phyloP scores from a whole-genome alignment of 2,797 vertebrate species.

The Antrozous pallidus region DNA sequence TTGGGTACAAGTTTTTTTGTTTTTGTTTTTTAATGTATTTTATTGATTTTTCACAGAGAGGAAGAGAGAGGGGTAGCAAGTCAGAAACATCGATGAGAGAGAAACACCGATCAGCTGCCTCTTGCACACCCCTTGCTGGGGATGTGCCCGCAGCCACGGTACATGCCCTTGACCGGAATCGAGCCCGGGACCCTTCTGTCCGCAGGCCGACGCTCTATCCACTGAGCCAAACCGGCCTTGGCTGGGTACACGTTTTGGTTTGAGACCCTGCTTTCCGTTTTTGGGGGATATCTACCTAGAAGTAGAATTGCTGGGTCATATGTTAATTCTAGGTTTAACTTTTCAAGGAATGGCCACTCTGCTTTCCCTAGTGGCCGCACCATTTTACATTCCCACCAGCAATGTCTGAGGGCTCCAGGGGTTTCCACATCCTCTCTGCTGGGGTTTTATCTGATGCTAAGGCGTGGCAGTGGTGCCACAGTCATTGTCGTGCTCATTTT shows the following conservation, averaged over 20 bases:
- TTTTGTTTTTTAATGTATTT: too few relatives aligned
- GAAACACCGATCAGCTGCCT: too few relatives aligned
- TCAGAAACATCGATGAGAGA: too few relatives aligned
- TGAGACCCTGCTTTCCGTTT: not conserved
- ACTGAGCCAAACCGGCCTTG: too few relatives aligned
- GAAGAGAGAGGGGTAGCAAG: too few relatives aligned
- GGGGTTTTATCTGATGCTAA: not conserved
- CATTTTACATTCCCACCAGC: not conserved
- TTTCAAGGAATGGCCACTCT: not conserved
- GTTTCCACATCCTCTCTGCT: not conserved
- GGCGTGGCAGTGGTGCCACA: not conserved
- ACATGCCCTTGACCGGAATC: too few relatives aligned
- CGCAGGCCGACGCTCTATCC: too few relatives aligned
- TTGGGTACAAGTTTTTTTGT: too few relatives aligned
- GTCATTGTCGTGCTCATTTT: not conserved
- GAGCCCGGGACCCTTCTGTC: too few relatives aligned
- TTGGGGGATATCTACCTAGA: not conserved
- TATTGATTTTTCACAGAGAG: too few relatives aligned
- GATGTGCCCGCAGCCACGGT: too few relatives aligned
- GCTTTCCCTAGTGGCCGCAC: fast-evolving
- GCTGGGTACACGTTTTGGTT: not conserved
- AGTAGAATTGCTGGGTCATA: not conserved
- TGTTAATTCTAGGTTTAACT: not conserved
- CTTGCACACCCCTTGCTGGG: too few relatives aligned
- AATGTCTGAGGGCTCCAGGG: not conserved